phyloP scores from a whole-genome alignment of 1,140 invertebrate genomes.

The Ruditapes philippinarum region DNA sequence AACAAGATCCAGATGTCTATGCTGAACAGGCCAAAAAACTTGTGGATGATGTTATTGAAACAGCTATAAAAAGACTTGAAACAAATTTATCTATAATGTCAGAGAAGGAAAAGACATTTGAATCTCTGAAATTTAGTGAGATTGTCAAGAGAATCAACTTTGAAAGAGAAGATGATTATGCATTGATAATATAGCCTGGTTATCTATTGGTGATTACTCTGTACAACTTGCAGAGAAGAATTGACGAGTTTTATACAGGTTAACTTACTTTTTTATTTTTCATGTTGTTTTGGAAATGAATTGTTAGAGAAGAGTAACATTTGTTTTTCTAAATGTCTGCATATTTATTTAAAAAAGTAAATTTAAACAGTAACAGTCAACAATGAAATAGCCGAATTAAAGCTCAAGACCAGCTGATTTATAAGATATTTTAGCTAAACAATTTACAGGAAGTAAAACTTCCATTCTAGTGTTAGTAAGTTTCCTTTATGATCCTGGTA shows the following conservation, averaged over 20 bases:
- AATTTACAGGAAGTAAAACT: too few relatives aligned
- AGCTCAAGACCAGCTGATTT: too few relatives aligned
- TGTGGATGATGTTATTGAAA: constrained; percentile 80
- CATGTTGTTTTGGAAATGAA: too few relatives aligned
- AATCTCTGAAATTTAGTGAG: constrained; percentile 74
- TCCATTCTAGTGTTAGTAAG: too few relatives aligned
- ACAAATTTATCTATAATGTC: constrained; percentile 75
- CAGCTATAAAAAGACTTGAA: constrained; percentile 81
- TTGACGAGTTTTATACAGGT: constrained; percentile 86
- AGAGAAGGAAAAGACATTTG: constrained; percentile 80
- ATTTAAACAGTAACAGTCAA: too few relatives aligned
- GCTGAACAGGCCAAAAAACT: constrained; percentile 75
- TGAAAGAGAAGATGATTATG: constrained; percentile 80
- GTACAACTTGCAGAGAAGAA: constrained; percentile 81
- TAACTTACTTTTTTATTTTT: too few relatives aligned
- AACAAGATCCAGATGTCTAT: constrained; percentile 72
- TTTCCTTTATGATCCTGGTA: too few relatives aligned
- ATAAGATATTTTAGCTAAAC: too few relatives aligned
- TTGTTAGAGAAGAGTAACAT: too few relatives aligned
- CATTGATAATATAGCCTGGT: constrained; percentile 85
- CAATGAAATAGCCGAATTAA: too few relatives aligned
- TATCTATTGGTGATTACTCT: constrained; percentile 84
- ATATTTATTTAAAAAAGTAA: too few relatives aligned
- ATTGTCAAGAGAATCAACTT: constrained; percentile 75
- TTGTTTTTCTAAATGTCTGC: too few relatives aligned